These are phyloP conservation scores for Menidia menidia DNA, from an alignment of 2,797 vertebrate species.

Conservation along the genomic window DNA sequence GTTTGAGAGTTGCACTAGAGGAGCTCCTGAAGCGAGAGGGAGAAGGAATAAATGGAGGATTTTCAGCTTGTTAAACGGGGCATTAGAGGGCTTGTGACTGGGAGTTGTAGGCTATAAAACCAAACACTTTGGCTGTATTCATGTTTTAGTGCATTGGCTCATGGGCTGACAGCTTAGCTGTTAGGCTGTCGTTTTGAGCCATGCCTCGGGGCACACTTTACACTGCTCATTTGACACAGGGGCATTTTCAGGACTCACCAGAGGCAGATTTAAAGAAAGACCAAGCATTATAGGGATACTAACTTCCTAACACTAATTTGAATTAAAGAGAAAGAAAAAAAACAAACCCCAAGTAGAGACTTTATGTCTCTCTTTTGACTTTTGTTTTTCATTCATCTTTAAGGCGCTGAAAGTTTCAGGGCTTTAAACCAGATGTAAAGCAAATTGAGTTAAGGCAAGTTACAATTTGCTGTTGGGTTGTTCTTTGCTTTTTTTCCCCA, in stretches of 20 bases:
- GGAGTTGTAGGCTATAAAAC: constrained; percentile 79
- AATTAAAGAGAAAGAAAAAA: constrained; percentile 50
- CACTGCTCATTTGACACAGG: constrained; percentile 72
- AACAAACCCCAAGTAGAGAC: constrained; percentile 14
- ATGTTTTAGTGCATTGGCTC: constrained; percentile 80
- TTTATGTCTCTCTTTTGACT: constrained; percentile 37
- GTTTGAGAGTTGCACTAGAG: constrained; percentile 72
- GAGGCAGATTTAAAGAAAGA: constrained; percentile 68
- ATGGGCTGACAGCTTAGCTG: constrained; percentile 75
- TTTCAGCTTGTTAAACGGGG: constrained; percentile 83
- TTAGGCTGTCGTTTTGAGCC: constrained; percentile 71
- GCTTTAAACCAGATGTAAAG: constrained; percentile 53
- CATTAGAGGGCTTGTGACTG: constrained; percentile 82
- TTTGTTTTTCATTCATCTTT: constrained; percentile 41
- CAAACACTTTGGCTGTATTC: constrained; percentile 69
- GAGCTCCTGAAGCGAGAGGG: constrained; percentile 69
- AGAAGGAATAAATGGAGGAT: constrained; percentile 77
- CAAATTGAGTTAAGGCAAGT: constrained; percentile 56
- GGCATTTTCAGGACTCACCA: constrained; percentile 65
- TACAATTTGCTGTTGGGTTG: constrained; percentile 56
- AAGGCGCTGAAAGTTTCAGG: constrained; percentile 28
- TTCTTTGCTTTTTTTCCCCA: constrained; percentile 1
- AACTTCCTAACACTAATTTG: constrained; percentile 38
- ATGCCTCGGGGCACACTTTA: constrained; percentile 70
- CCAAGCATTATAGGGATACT: constrained; percentile 44